Evolutionary conservation across 2,113 vertebrate genomes (phyloP).

Genomic region (Tautogolabrus adspersus): DNA sequence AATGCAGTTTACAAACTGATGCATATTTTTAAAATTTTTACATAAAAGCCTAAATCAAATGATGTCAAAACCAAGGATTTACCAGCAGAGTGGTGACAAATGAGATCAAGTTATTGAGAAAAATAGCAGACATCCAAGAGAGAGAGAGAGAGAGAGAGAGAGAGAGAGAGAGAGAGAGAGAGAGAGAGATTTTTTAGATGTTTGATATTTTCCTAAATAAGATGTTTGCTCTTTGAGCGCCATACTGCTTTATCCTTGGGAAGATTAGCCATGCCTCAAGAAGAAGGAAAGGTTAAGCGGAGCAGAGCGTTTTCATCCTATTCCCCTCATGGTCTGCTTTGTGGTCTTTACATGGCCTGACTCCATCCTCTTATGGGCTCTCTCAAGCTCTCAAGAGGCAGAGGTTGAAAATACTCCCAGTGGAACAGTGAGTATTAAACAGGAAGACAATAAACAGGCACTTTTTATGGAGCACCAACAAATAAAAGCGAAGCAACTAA

Average conservation of each 20-base stretch:
- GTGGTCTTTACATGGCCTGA: slow-evolving; percentile 38
- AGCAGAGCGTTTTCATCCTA: slow-evolving; percentile 36
- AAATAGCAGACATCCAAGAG: neutral
- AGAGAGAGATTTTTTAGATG: neutral
- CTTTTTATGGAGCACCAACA: neutral
- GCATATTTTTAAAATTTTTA: neutral
- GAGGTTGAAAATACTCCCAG: neutral
- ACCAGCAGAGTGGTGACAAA: neutral
- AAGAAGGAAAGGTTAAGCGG: slow-evolving; percentile 56
- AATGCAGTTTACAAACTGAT: neutral
- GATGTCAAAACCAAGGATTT: neutral
- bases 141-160: too few relatives aligned
- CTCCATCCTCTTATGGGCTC: slow-evolving; percentile 58
- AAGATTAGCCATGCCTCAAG: slow-evolving; percentile 47
- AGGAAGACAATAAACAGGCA: neutral
- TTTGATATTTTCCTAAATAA: slow-evolving; percentile 43
- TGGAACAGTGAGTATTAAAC: neutral
- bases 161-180: too few relatives aligned
- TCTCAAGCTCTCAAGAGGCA: slow-evolving; percentile 27
- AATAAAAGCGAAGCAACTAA: neutral
- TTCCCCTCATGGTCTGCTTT: slow-evolving; percentile 36
- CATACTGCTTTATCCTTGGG: slow-evolving; percentile 29
- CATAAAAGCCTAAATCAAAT: neutral
- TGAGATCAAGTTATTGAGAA: neutral
- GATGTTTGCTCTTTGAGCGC: slow-evolving; percentile 59